phyloP scores from a whole-genome alignment of 2,888 invertebrate species.

The Drosophila setosimentum region DNA sequence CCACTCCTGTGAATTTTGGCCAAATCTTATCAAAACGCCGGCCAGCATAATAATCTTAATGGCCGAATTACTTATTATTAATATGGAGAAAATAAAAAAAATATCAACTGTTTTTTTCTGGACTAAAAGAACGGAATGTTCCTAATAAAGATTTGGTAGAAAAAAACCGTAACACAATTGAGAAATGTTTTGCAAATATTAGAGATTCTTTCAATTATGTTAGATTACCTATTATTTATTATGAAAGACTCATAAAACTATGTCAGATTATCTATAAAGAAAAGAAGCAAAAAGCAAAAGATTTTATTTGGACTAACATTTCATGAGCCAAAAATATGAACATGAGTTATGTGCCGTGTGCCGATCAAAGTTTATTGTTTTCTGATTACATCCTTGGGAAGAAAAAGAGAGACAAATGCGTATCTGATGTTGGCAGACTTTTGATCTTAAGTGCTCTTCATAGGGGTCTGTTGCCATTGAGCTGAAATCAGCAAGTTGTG shows the following conservation, averaged over 20 bases:
- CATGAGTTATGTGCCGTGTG: not conserved
- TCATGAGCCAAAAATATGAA: not conserved
- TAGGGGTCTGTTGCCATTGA: slow-evolving; percentile 40
- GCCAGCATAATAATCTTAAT: slow-evolving; percentile 46
- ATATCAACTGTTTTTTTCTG: no score
- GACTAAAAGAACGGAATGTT: not conserved
- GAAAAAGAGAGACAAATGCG: slow-evolving; percentile 21
- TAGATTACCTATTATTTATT: not conserved
- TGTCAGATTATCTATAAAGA: not conserved
- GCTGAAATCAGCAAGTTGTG: slow-evolving; percentile 14
- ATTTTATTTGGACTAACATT: slow-evolving; percentile 5
- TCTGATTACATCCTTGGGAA: slow-evolving; percentile 41
- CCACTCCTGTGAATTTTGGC: slow-evolving; percentile 11
- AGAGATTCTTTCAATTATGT: not conserved
- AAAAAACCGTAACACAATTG: no score
- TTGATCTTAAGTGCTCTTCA: slow-evolving; percentile 40
- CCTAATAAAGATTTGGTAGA: no score
- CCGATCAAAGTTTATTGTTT: not conserved
- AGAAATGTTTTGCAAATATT: not conserved
- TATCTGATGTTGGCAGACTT: slow-evolving; percentile 23
- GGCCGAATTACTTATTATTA: not conserved
- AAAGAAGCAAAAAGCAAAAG: not conserved
- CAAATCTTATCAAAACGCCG: slow-evolving; percentile 27
- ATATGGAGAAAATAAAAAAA: not conserved
- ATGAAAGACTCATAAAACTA: not conserved